A percentile compares a stretch with the other conserved stretches of the same genome.
phyloP scores from a whole-genome alignment of 2,888 invertebrate species.

The Drosophila birchii region DNA sequence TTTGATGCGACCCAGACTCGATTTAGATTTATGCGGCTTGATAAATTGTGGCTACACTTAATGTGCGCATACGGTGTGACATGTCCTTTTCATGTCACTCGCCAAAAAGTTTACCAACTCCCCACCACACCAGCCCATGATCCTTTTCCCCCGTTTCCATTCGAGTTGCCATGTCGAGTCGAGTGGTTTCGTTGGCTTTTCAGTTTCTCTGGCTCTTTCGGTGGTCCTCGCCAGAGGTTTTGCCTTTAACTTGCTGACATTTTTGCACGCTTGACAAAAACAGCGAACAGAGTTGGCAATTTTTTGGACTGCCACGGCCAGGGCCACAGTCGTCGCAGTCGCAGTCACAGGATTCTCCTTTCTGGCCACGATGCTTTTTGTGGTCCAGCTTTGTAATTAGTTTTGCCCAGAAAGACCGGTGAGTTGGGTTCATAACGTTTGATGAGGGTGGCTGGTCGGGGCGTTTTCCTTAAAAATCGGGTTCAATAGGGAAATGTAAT shows the following conservation, averaged over 20 bases:
- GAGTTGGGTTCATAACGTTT: constrained; percentile 36
- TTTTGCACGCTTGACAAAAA: constrained; percentile 72
- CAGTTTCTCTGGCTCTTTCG: constrained; percentile 20
- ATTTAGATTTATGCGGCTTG: constrained; percentile 79
- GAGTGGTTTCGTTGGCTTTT: constrained; percentile 75
- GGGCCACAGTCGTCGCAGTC: not conserved
- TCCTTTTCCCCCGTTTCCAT: constrained; percentile 54
- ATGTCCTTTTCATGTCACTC: constrained; percentile 78
- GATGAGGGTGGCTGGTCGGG: constrained; percentile 33
- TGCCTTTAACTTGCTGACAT: constrained; percentile 49
- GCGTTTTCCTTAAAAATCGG: constrained; percentile 11
- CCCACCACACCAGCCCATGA: not conserved
- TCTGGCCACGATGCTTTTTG: constrained; percentile 60
- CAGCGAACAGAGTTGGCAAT: constrained; percentile 49
- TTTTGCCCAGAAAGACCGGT: constrained; percentile 54
- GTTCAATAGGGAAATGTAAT: constrained; percentile 27
- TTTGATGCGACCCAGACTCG: constrained; percentile 74
- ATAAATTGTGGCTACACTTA: constrained; percentile 80
- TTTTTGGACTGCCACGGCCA: constrained; percentile 25
- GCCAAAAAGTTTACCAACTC: constrained; percentile 68
- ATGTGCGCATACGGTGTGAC: constrained; percentile 79
- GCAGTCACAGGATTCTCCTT: constrained; percentile 30
- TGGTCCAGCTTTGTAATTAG: constrained; percentile 72
- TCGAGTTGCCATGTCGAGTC: constrained; percentile 78
- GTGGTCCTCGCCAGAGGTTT: constrained; percentile 23